Conservation (phyloP, 2,888 invertebrate genomes). For the Anthrax anthrax region DNA sequence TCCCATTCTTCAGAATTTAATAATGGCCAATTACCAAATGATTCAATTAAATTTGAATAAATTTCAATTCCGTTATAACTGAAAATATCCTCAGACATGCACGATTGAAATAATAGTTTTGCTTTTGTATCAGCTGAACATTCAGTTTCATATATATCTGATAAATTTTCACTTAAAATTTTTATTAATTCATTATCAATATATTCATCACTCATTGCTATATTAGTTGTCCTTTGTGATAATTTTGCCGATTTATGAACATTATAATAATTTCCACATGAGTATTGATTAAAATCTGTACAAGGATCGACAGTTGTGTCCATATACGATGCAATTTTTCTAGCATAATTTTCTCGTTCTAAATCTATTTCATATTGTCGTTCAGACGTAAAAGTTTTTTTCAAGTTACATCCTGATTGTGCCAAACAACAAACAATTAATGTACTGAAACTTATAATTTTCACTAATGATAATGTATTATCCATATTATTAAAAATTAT, state of each 20-base stretch:
- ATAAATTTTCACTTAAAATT: not conserved
- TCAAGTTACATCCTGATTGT: no score
- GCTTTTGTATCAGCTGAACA: not conserved
- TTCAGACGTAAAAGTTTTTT: no score
- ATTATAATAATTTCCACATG: constrained; percentile 2
- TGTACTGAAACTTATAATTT: no score
- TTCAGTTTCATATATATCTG: not conserved
- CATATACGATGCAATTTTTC: not conserved
- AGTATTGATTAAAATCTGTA: not conserved
- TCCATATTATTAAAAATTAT: no score
- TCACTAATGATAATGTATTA: no score
- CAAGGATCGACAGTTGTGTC: not conserved
- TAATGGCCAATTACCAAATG: not conserved
- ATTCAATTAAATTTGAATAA: constrained; percentile 1
- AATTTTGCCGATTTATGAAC: not conserved
- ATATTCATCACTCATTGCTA: not conserved
- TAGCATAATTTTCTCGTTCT: not conserved
- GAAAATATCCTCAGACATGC: not conserved
- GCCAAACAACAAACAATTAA: no score
- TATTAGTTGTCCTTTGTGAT: not conserved
- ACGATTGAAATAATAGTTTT: not conserved
- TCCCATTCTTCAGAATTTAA: not conserved
- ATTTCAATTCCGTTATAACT: not conserved
- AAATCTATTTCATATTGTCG: no score
- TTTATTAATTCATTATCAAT: not conserved